Base-by-base conservation (phyloP, 2,797 vertebrate genomes). In the Dendrocincla fuliginosa region DNA sequence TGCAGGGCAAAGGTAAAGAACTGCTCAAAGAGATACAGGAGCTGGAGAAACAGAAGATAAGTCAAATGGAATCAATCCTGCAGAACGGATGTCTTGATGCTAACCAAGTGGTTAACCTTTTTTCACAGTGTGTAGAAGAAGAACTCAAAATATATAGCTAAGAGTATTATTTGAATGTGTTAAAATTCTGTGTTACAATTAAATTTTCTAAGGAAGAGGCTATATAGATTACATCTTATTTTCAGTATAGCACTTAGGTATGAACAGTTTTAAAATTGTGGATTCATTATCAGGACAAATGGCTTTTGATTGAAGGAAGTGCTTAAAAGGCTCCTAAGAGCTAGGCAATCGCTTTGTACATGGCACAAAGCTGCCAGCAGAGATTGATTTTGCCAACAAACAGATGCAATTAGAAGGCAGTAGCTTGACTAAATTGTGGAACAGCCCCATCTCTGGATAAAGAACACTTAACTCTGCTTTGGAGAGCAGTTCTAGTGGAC, bases 101-200 rank as follows among this genome's bases (percentile, higher is more conserved):
- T 20, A 97, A 98, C 46, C 71, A 97, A 74, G 87, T 97, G 50
- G 98, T 97, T 64, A 94, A 98, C 97, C 98, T 99, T 68, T 99
- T 99, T 94, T 60, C 98, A 86, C 85, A 95, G 41, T 98, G 97
- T 84, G 97, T 98, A 57, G 94, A 98, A 93, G 97, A 98, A 77
- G 99, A 99, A 98, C 96, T 99, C 70, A 96, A 67, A 41, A 91
- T 98, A 91, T 99, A 99, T 95, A 86, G 83, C 77, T 98, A 98
- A 97, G 81, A 16, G 22, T 77, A 64, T 47, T 87, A n/a, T 55
- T 85, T 76, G 33, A 85, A 47, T 60, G 59, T 61, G 25, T 19
- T 59, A 64, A 39, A 75, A 49, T 42, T 32, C 39, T 47, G 35
- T 15, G 65, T 84, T 59, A 73, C 24, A 41, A 79, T 84, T 73